Percentiles rank a stretch among this genome's conserved stretches.
These are phyloP conservation scores for Gandaritis pyraliata DNA, from an alignment of 2,888 invertebrate species.

Conservation along the genomic window DNA sequence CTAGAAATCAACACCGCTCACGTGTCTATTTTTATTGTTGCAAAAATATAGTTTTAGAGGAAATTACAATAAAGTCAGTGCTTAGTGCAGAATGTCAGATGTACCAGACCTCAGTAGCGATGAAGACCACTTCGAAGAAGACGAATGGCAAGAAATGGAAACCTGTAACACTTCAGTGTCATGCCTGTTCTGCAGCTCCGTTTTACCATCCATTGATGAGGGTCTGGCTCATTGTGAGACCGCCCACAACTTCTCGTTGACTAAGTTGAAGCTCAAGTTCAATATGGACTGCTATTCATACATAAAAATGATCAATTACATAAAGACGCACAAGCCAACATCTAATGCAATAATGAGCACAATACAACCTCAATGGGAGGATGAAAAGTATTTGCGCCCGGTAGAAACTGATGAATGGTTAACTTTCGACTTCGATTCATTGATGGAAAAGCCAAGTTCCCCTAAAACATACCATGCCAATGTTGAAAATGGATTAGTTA, in stretches of 20 bases:
- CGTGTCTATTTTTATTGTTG: too few relatives aligned
- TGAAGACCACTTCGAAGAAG: slow-evolving; percentile 77
- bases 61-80: neutral
- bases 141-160: slow-evolving; percentile 81
- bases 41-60: too few relatives aligned
- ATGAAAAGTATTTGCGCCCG: slow-evolving; percentile 91
- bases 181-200: slow-evolving; percentile 90
- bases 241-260: slow-evolving; percentile 87
- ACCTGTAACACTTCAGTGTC: slow-evolving; percentile 67
- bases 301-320: slow-evolving; percentile 92
- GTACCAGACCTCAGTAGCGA: slow-evolving; percentile 81
- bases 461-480: slow-evolving; percentile 83
- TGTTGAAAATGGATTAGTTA: slow-evolving; percentile 85
- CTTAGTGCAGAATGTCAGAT: slow-evolving; percentile 65
- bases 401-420: slow-evolving; percentile 92
- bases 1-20: too few relatives aligned
- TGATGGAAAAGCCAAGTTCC: slow-evolving; percentile 64
- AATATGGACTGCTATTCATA: slow-evolving; percentile 93
- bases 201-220: slow-evolving; percentile 84
- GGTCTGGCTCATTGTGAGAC: slow-evolving; percentile 88
- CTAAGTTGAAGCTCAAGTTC: slow-evolving; percentile 86
- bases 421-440: slow-evolving; percentile 89
- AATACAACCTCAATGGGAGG: slow-evolving; percentile 86
- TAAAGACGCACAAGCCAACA: slow-evolving; percentile 86
- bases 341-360: slow-evolving; percentile 83